Evolutionary conservation across 1,140 invertebrate genomes (phyloP).

Genomic region (Portunus trituberculatus): DNA sequence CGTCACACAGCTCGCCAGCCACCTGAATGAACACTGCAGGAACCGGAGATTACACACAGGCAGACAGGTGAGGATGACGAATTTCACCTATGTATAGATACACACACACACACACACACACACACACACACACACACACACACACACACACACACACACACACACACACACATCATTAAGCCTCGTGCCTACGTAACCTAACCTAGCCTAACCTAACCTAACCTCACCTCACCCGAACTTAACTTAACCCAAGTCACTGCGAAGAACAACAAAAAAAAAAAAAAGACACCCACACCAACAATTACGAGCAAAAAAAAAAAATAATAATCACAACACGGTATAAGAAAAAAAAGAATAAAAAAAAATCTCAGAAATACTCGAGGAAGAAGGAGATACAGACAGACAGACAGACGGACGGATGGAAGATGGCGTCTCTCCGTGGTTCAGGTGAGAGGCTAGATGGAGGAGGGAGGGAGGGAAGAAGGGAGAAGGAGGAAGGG

Average conservation of each 20-base stretch:
- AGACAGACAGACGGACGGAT: slow-evolving; percentile 47
- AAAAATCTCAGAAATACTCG: not conserved
- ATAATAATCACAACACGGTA: not conserved
- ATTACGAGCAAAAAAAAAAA: not conserved
- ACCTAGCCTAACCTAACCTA: no score
- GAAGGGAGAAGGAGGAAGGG: slow-evolving; percentile 4
- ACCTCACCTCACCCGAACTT: no score
- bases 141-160: no score
- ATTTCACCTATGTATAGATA: not conserved
- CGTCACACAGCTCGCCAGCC: not conserved
- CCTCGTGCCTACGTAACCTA: no score
- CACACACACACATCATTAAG: no score
- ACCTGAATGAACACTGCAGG: not conserved
- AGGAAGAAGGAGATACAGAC: slow-evolving; percentile 28
- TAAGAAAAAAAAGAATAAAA: not conserved
- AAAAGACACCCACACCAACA: no score
- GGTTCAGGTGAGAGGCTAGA: not conserved
- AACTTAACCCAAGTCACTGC: no score
- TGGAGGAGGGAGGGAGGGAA: slow-evolving; percentile 2
- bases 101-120: not conserved
- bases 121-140: no score
- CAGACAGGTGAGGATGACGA: not conserved
- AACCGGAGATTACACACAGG: not conserved
- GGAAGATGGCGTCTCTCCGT: slow-evolving; percentile 8
- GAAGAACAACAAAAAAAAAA: no score